A percentile compares a stretch with the other conserved stretches of the same genome.
Conservation (phyloP, 2,113 vertebrate genomes). For the Poecilia latipinna region DNA sequence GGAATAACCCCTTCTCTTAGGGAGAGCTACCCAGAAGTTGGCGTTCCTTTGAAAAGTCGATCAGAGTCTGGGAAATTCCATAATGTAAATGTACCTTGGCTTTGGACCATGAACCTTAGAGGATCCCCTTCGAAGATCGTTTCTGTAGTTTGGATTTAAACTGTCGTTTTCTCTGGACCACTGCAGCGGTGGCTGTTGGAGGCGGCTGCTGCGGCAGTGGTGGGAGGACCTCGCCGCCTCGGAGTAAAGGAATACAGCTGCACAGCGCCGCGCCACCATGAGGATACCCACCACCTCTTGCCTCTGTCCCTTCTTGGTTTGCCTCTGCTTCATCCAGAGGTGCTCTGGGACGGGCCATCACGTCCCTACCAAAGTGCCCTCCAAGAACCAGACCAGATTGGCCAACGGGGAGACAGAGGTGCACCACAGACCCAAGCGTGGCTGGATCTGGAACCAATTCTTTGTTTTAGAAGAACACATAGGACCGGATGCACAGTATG, state of each 20-base stretch:
- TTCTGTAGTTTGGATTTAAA: conserved; percentile 77
- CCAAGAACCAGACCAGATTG: conserved; percentile 90
- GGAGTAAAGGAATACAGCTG: conserved; percentile 69
- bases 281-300: conserved; percentile 90
- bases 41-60: conserved; percentile 13
- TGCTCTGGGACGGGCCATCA: conserved; percentile 82
- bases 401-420: conserved; percentile 91
- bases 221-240: conserved; percentile 52
- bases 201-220: conserved; percentile 46
- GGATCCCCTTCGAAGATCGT: conserved; percentile 78
- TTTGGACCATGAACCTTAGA: conserved; percentile 85
- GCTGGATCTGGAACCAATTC: conserved; percentile 99
- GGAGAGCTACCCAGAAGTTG: conserved; percentile 78
- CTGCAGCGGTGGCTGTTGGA: conserved; percentile 71
- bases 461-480: conserved; percentile 99
- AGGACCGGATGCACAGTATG: conserved; percentile 95
- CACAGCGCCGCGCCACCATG: conserved; percentile 85
- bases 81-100: conserved; percentile 86
- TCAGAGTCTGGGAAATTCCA: conserved; percentile 73
- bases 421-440: conserved; percentile 96
- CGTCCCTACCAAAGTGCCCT: conserved; percentile 60
- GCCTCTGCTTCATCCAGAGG: conserved; percentile 96
- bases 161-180: conserved; percentile 61
- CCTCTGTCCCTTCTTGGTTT: conserved; percentile 94
- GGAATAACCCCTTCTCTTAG: conserved; percentile 67